Conservation (phyloP, 2,113 vertebrate species). For the Neodontobutis hainanensis region DNA sequence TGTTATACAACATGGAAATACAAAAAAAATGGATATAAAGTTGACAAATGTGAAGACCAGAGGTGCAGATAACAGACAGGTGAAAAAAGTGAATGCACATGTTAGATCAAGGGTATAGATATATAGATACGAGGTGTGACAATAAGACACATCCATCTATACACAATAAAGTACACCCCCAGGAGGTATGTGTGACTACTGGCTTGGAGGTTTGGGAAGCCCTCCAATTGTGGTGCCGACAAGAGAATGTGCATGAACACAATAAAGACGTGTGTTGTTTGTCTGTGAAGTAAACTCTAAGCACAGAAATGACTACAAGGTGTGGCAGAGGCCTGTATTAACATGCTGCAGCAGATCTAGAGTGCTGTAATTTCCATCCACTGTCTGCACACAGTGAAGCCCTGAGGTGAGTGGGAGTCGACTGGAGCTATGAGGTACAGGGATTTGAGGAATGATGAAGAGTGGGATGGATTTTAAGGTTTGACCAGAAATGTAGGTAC, state of each 20-base stretch:
- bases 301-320: constrained; percentile 40
- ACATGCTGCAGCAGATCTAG: constrained; percentile 63
- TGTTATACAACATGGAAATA: not conserved
- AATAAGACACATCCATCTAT: not conserved
- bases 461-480: not conserved
- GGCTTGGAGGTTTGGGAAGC: constrained; percentile 18
- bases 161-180: constrained; percentile 12
- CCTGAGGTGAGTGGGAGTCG: constrained; percentile 15
- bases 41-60: not conserved
- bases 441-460: constrained; percentile 9
- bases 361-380: constrained; percentile 43
- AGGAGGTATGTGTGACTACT: not conserved
- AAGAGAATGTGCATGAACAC: constrained; percentile 33
- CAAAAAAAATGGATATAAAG: not conserved
- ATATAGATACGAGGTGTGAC: not conserved
- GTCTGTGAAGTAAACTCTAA: constrained; percentile 29
- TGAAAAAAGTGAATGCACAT: not conserved
- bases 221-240: not conserved
- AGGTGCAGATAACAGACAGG: constrained; percentile 13
- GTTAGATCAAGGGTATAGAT: constrained; percentile 16
- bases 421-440: constrained; percentile 4
- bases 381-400: constrained; percentile 31
- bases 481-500: constrained; percentile 11
- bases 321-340: constrained; percentile 59
- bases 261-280: constrained; percentile 40